Evolutionary conservation across 2,797 vertebrate species (phyloP).

Genomic region (Poeciliopsis infans): DNA sequence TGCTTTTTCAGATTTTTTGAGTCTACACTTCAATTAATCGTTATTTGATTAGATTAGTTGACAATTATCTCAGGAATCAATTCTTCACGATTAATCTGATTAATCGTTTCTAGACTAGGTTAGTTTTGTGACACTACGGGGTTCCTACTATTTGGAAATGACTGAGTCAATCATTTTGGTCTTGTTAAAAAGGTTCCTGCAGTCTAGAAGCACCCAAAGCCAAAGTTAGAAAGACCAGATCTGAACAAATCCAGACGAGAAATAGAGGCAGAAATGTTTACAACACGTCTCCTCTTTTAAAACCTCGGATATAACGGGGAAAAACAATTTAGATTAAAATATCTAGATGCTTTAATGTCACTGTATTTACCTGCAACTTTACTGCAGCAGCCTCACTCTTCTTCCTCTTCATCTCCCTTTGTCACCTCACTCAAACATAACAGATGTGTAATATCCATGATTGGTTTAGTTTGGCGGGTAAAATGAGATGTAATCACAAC

Average conservation of each 20-base stretch:
- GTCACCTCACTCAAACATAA: constrained; percentile 39
- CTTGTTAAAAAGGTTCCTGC: neutral
- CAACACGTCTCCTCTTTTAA: neutral
- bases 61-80: too few relatives aligned
- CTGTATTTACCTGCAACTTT: constrained; percentile 5
- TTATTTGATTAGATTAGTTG: too few relatives aligned
- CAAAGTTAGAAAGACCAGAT: neutral
- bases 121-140: neutral
- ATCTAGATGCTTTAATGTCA: neutral
- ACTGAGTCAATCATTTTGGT: neutral
- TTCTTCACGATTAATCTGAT: too few relatives aligned
- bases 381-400: constrained; percentile 4
- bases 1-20: too few relatives aligned
- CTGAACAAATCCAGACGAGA: neutral
- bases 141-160: neutral
- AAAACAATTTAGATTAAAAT: too few relatives aligned
- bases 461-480: constrained; percentile 54
- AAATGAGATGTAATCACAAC: constrained; percentile 42
- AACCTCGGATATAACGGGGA: neutral
- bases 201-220: neutral
- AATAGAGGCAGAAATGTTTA: neutral
- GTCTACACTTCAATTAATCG: too few relatives aligned
- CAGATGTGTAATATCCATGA: constrained; percentile 50
- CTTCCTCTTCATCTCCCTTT: neutral
- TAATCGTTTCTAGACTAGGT: neutral